phyloP scores from a whole-genome alignment of 2,113 vertebrate species.

The Serilophus lunatus region DNA sequence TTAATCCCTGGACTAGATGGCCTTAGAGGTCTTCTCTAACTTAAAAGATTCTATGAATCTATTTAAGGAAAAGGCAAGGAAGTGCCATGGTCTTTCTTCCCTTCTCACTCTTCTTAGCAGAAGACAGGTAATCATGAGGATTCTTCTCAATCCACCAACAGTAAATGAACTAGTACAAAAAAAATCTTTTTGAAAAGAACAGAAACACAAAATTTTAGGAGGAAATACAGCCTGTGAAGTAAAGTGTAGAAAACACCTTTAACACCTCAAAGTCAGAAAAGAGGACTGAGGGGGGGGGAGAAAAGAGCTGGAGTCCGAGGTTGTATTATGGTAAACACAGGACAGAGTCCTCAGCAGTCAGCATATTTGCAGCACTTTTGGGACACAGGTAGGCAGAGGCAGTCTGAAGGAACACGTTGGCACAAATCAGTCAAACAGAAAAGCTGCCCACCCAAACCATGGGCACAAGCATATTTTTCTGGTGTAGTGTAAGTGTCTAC shows the following conservation, averaged over 20 bases:
- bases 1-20: neutral
- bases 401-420: neutral
- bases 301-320: neutral
- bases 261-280: neutral
- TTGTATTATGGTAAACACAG: neutral
- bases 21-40: neutral
- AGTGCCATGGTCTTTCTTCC: neutral
- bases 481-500: neutral
- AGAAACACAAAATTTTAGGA: neutral
- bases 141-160: neutral
- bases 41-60: neutral
- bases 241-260: neutral
- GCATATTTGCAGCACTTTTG: neutral
- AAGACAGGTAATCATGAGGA: neutral
- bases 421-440: neutral
- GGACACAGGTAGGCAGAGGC: neutral
- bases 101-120: neutral
- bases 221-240: neutral
- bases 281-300: neutral
- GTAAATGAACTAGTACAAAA: neutral
- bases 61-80: neutral
- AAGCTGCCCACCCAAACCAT: neutral
- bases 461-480: neutral
- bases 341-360: neutral
- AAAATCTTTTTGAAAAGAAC: neutral